Conservation (phyloP, 2,113 vertebrate genomes). For the Platanista minor region DNA sequence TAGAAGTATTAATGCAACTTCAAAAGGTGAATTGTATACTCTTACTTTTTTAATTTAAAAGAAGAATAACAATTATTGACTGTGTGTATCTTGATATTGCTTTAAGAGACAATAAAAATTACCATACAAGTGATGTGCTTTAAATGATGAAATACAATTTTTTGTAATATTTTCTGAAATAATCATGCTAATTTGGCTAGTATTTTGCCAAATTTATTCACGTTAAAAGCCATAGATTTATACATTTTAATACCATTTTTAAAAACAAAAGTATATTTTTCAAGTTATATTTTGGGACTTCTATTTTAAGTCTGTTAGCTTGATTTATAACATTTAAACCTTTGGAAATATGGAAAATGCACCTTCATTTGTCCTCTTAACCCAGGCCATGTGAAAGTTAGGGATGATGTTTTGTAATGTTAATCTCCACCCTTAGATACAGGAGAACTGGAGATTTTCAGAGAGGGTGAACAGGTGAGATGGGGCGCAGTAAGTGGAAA, state of each 20-base stretch:
- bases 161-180: not conserved
- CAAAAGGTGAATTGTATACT: not conserved
- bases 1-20: not conserved
- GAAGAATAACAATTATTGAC: not conserved
- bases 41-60: not conserved
- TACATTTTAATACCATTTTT: not conserved
- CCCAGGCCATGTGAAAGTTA: not conserved
- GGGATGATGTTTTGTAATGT: not conserved
- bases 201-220: not conserved
- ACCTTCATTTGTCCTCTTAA: not conserved
- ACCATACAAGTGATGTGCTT: not conserved
- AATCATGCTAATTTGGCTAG: not conserved
- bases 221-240: not conserved
- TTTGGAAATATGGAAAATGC: not conserved
- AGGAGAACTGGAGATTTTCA: not conserved
- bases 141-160: not conserved
- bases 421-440: not conserved
- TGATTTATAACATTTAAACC: not conserved
- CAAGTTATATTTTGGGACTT: not conserved
- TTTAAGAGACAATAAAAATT: not conserved
- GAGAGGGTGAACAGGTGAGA: not conserved
- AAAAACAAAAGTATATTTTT: not conserved
- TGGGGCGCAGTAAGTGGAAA: fast-evolving
- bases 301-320: not conserved
- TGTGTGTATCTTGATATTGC: not conserved